Evolutionary conservation across 2,113 vertebrate species (phyloP), one percentile per base, ranked within the genome.

Genomic region (Engystomops pustulosus): DNA sequence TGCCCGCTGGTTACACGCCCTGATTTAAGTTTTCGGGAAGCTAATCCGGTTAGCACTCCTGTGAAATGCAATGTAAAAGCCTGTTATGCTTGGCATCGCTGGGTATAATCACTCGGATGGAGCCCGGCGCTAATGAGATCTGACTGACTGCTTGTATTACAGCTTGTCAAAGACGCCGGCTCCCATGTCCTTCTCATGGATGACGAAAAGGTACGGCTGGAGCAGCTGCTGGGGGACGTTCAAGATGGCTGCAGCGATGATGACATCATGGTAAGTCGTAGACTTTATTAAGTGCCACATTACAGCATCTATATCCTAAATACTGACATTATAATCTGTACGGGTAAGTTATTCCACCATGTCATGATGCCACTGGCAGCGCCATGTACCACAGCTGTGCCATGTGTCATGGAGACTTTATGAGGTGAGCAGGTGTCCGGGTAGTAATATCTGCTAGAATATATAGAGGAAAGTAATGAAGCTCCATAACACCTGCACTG

Each of bases 131-230:
- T 49, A 70, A 47, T 68, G 32, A 45, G 45, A 67, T 36, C 44
- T 51, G 49, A 51, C 45, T 18, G 44, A n/a, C 47, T 82, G 34
- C 32, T 82, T 86, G 90, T 89, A 70, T 76, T 89, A 81, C 86
- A 98, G 97, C 88, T 97, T 67, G 94, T 90, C 79, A 95, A 93
- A 69, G 90, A 91, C 58, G 93, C 94, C 4, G 92, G 91, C 88
- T 93, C 83, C 55, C 90, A 87, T 20, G 87, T 93, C 86, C 84
- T 89, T 88, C 91, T 99, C 93, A 95, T 94, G 77, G 92, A 93
- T 9, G 87, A 88, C 76, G 96, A 98, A 89, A 95, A 91, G 88
- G 89, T 91, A 85, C 95, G 94, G 58, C 90, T 98, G 90, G 88
- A 69, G 3, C 94, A 96, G 76, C 94, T 99, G 49, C 85, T 99